Percentiles rank a stretch among this genome's conserved stretches.
Evolutionary conservation across 2,113 vertebrate genomes (phyloP).

Genomic region (Sorex fumeus): DNA sequence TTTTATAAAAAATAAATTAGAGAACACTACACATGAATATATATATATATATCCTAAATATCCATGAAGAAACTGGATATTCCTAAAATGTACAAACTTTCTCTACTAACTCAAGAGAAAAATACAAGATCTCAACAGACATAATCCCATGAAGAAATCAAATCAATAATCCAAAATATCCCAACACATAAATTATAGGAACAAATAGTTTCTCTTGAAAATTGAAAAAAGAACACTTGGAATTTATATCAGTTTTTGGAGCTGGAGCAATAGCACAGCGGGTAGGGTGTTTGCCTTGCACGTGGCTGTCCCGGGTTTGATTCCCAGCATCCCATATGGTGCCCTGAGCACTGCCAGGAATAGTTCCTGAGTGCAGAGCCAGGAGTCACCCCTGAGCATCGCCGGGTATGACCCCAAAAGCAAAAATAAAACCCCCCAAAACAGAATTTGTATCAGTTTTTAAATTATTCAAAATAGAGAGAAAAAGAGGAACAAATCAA

Average conservation of each 20-base stretch:
- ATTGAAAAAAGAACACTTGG: neutral
- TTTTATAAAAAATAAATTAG: neutral
- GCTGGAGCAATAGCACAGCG: too few species aligned
- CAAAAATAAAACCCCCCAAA: too few species aligned
- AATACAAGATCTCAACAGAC: neutral
- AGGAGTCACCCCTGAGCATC: too few species aligned
- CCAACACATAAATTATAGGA: neutral
- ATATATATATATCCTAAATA: neutral
- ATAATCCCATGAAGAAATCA: neutral
- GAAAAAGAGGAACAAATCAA: neutral
- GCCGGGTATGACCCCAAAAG: too few species aligned
- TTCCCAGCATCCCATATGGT: too few species aligned
- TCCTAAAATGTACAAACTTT: neutral
- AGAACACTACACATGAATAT: neutral
- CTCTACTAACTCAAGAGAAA: conserved; percentile 7
- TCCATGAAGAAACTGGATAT: neutral
- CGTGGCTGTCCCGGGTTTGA: too few species aligned
- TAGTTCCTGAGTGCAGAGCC: too few species aligned
- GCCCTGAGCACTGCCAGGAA: too few species aligned
- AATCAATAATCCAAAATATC: neutral
- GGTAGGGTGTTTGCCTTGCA: too few species aligned
- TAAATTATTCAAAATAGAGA: neutral
- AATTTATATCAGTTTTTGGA: too few species aligned
- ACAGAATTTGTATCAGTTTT: neutral
- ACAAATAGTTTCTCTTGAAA: neutral